These are phyloP conservation scores for Lichenostomus cassidix DNA, from an alignment of 2,113 vertebrate species.

Conservation along the genomic window DNA sequence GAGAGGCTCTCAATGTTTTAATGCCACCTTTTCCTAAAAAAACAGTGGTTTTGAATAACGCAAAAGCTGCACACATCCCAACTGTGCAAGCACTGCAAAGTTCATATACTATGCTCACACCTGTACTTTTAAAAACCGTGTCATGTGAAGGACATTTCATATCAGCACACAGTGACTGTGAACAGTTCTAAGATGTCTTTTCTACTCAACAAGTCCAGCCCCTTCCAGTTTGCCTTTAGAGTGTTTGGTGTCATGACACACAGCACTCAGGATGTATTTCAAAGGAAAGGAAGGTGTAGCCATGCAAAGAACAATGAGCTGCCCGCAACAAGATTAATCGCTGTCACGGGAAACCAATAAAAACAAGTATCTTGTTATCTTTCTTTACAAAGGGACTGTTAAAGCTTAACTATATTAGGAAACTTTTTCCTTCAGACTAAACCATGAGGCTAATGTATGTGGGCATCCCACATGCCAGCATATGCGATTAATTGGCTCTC, in stretches of 20 bases:
- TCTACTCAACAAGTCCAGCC: neutral
- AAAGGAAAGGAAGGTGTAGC: constrained; percentile 38
- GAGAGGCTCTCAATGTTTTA: neutral
- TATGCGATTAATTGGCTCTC: constrained; percentile 33
- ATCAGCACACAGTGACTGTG: constrained; percentile 19
- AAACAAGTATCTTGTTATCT: constrained; percentile 48
- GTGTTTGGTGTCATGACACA: neutral
- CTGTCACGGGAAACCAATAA: constrained; percentile 24
- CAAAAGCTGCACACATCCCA: neutral
- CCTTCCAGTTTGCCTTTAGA: constrained; percentile 14
- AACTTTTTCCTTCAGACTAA: constrained; percentile 58
- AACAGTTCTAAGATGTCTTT: constrained; percentile 12
- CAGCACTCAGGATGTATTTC: neutral
- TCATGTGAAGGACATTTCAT: constrained; percentile 1
- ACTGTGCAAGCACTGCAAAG: neutral
- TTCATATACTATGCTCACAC: neutral
- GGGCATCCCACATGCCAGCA: constrained; percentile 26
- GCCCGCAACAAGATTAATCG: neutral
- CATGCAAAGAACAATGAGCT: constrained; percentile 19
- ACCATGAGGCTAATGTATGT: neutral
- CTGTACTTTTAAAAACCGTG: neutral
- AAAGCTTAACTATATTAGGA: constrained; percentile 59
- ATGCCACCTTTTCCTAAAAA: neutral
- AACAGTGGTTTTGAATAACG: neutral
- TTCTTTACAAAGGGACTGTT: constrained; percentile 34